Conservation (phyloP, 2,113 vertebrate species). For the Neodon shergylaensis region DNA sequence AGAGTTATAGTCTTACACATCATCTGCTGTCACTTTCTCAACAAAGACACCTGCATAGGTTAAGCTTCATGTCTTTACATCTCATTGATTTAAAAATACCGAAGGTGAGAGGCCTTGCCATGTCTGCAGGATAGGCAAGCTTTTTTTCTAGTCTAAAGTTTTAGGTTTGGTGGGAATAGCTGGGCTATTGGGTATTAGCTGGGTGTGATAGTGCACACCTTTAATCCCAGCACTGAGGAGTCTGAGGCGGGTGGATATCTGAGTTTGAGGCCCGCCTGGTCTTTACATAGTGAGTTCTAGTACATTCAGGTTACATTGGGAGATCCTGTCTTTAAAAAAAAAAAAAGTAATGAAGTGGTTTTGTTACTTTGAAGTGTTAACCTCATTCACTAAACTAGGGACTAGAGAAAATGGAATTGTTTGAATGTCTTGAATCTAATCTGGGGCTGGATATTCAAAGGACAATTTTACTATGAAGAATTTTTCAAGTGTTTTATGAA, state of each 20-base stretch:
- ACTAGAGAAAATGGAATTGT: constrained; percentile 11
- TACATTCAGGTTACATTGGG: not conserved
- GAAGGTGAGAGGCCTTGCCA: not conserved
- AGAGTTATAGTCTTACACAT: not conserved
- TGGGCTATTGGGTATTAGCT: not conserved
- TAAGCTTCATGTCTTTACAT: not conserved
- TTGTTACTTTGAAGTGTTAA: not conserved
- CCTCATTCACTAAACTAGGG: not conserved
- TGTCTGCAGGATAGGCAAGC: not conserved
- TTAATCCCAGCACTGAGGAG: not conserved
- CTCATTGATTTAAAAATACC: not conserved
- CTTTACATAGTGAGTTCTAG: not conserved
- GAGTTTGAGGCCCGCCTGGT: not conserved
- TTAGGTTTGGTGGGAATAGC: not conserved
- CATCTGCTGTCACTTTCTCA: not conserved
- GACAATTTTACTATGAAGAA: not conserved
- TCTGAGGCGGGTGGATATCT: not conserved
- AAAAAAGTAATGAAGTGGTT: not conserved
- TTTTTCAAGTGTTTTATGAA: constrained; percentile 30
- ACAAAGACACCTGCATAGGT: not conserved
- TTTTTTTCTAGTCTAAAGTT: not conserved
- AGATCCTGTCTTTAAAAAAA: not conserved
- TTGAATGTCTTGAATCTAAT: not conserved
- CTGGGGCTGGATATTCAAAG: not conserved
- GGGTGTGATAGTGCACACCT: not conserved